These are phyloP conservation scores for Nylanderia fulva DNA, from an alignment of 1,140 invertebrate species.

Conservation along the genomic window DNA sequence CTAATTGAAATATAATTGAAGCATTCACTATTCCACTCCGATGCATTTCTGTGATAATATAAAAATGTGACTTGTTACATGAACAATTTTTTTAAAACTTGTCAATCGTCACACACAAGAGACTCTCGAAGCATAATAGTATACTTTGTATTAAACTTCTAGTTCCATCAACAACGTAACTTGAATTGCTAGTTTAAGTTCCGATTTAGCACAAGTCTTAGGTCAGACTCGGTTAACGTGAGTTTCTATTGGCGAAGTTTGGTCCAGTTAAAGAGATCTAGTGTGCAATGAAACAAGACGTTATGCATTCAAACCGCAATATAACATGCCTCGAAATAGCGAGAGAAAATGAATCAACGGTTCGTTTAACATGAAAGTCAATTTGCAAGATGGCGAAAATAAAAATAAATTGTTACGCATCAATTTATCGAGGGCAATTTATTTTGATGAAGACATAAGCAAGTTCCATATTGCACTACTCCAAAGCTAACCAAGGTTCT, in stretches of 20 bases:
- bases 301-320: conserved; percentile 33
- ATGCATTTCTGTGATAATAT: not conserved
- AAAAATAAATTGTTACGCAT: not conserved
- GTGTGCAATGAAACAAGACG: conserved; percentile 3
- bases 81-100: not conserved
- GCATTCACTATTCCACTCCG: not conserved
- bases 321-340: not conserved
- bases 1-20: conserved; percentile 37
- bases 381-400: not conserved
- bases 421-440: not conserved
- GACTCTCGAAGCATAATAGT: not conserved
- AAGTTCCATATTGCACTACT: not conserved
- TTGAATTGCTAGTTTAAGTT: conserved; percentile 52
- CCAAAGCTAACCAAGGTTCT: not conserved
- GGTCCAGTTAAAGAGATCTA: conserved; percentile 50
- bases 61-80: not conserved
- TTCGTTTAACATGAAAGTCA: not conserved
- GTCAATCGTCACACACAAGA: not conserved
- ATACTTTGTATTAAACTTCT: conserved; percentile 6
- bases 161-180: conserved; percentile 31
- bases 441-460: not conserved
- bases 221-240: conserved; percentile 43
- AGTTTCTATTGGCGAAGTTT: conserved; percentile 58
- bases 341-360: not conserved
- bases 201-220: conserved; percentile 41